Evolutionary conservation across 2,113 vertebrate genomes (phyloP).

Genomic region (Chloroceryle aenea): DNA sequence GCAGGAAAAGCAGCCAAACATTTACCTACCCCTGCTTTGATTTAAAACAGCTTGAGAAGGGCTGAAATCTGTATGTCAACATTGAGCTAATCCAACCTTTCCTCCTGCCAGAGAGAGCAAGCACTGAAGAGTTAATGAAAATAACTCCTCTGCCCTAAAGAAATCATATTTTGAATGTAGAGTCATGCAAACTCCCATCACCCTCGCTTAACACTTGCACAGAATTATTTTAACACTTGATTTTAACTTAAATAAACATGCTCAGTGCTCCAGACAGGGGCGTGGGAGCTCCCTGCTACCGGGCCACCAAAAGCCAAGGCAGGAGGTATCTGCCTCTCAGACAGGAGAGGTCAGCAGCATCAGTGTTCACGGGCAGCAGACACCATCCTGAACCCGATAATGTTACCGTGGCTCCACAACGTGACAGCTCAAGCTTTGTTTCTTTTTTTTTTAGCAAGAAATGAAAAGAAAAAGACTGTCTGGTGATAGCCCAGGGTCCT

Average conservation of each 20-base stretch:
- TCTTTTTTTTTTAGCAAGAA: background rate
- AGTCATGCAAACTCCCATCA: background rate
- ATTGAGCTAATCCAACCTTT: constrained; percentile 39
- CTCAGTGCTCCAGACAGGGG: background rate
- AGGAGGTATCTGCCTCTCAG: background rate
- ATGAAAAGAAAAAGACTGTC: background rate
- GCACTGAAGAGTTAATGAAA: constrained; percentile 36
- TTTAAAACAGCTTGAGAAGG: constrained; percentile 34
- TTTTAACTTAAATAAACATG: background rate
- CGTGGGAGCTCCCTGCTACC: background rate
- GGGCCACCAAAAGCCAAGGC: background rate
- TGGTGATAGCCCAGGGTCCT: background rate
- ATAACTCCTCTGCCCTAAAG: constrained; percentile 9
- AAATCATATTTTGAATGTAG: background rate
- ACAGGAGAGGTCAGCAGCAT: background rate
- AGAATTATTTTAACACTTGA: constrained; percentile 42
- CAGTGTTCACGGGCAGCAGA: background rate
- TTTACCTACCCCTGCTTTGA: constrained; percentile 36
- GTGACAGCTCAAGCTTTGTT: background rate
- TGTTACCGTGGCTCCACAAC: accelerated
- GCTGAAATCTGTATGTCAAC: background rate
- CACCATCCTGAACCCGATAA: background rate
- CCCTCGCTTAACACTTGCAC: background rate
- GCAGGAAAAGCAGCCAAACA: background rate
- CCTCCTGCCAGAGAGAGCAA: constrained; percentile 2